phyloP scores from a whole-genome alignment of 2,113 vertebrate genomes.

The Cricetomys ansorgei region DNA sequence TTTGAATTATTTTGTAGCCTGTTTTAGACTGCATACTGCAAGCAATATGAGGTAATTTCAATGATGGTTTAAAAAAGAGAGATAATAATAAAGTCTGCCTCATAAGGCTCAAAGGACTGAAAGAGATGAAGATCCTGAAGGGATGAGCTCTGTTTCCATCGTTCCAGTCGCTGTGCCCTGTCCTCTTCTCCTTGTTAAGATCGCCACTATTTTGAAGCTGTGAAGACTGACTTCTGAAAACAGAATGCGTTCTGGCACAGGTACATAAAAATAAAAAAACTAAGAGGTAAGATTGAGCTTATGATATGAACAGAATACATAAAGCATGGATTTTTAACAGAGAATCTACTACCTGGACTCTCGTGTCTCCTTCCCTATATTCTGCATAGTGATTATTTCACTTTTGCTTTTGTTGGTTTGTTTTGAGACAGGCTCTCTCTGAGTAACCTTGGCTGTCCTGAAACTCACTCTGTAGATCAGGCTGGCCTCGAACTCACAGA shows the following conservation, averaged over 20 bases:
- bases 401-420: background rate
- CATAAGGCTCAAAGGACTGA: background rate
- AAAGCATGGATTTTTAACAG: background rate
- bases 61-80: background rate
- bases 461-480: background rate
- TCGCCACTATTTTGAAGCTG: background rate
- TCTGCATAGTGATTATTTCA: background rate
- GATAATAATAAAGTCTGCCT: background rate
- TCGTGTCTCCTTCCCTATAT: background rate
- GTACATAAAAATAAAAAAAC: too few relatives aligned
- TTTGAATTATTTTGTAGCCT: background rate
- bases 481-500: background rate
- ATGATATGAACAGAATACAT: background rate
- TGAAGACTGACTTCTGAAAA: background rate
- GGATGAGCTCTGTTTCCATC: background rate
- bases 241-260: background rate
- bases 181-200: constrained; percentile 3
- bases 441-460: background rate
- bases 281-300: too few relatives aligned
- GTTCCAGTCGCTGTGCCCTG: background rate
- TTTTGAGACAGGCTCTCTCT: background rate
- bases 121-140: background rate
- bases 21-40: background rate
- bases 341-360: background rate
- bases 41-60: constrained; percentile 9